Percentiles rank a stretch among this genome's conserved stretches.
Conservation (phyloP, 2,888 invertebrate species). For the Eudasyphora cyanicolor region DNA sequence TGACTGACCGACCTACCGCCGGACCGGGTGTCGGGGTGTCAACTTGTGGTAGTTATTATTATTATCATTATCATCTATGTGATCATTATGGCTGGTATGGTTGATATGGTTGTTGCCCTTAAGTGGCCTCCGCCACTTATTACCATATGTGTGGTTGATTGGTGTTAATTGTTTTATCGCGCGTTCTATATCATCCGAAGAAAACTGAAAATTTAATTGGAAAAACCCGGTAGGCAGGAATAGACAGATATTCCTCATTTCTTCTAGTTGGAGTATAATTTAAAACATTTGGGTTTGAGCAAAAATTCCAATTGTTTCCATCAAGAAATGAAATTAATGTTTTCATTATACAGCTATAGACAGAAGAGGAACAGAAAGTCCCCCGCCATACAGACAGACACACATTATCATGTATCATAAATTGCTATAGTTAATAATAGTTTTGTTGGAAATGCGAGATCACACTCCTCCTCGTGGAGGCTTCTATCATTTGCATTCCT, state of each 20-base stretch:
- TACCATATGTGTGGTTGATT: conserved; percentile 45
- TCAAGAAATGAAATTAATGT: background rate
- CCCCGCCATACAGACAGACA: conserved; percentile 5
- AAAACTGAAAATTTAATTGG: background rate
- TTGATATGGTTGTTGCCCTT: background rate
- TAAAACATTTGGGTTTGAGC: background rate
- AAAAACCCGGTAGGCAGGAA: background rate
- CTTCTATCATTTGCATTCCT: background rate
- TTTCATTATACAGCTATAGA: conserved; percentile 3
- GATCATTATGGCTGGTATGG: background rate
- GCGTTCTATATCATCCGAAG: background rate
- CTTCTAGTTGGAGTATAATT: conserved; percentile 33
- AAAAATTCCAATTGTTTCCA: background rate
- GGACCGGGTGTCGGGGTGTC: conserved; percentile 44
- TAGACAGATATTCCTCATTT: background rate
- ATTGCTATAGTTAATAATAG: conserved; percentile 18
- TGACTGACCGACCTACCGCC: background rate
- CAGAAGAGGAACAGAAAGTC: too few relatives aligned
- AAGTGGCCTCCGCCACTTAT: conserved; percentile 42
- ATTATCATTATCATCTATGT: too few relatives aligned
- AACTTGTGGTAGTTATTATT: too few relatives aligned
- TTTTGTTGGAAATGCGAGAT: background rate
- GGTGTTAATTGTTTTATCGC: conserved; percentile 65
- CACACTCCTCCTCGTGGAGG: background rate
- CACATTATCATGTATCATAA: conserved; percentile 26